Conservation (phyloP, 1,140 invertebrate genomes). For the Zaprionus camerounensis region DNA sequence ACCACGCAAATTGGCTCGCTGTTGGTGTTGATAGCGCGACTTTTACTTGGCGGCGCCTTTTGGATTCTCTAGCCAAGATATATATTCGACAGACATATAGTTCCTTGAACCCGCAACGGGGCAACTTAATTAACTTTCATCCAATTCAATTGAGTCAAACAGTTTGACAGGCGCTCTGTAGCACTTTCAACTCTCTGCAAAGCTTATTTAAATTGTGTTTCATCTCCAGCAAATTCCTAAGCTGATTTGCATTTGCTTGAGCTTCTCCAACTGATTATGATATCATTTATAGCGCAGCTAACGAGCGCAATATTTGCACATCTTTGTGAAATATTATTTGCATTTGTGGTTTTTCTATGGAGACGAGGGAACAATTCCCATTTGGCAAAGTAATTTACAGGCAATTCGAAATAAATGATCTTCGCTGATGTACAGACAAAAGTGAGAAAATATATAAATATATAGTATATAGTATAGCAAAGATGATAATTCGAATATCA, state of each 20-base stretch:
- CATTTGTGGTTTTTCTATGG: conserved; percentile 20
- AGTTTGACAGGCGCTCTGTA: conserved; percentile 55
- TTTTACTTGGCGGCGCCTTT: conserved; percentile 66
- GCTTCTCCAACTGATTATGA: conserved; percentile 37
- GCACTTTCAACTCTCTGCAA: not conserved
- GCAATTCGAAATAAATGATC: conserved; percentile 42
- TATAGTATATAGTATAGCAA: conserved; percentile 2
- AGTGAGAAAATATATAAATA: conserved; percentile 14
- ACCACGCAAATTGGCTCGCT: conserved; percentile 44
- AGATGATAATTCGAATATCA: conserved; percentile 23
- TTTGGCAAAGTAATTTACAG: conserved; percentile 49
- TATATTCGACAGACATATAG: conserved; percentile 49
- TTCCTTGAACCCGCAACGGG: conserved; percentile 67
- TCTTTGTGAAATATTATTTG: conserved; percentile 22
- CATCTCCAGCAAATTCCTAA: conserved; percentile 14
- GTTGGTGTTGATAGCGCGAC: conserved; percentile 77
- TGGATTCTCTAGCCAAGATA: conserved; percentile 46
- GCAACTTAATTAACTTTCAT: conserved; percentile 79
- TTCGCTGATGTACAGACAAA: conserved; percentile 10
- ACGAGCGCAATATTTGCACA: conserved; percentile 38
- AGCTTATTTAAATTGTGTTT: conserved; percentile 12
- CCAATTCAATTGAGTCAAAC: conserved; percentile 40
- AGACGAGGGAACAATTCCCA: conserved; percentile 14
- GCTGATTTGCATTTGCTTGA: conserved; percentile 40
- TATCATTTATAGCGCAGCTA: conserved; percentile 43